Evolutionary conservation across 2,888 invertebrate species (phyloP).

Genomic region (Metopia argyrocephala): DNA sequence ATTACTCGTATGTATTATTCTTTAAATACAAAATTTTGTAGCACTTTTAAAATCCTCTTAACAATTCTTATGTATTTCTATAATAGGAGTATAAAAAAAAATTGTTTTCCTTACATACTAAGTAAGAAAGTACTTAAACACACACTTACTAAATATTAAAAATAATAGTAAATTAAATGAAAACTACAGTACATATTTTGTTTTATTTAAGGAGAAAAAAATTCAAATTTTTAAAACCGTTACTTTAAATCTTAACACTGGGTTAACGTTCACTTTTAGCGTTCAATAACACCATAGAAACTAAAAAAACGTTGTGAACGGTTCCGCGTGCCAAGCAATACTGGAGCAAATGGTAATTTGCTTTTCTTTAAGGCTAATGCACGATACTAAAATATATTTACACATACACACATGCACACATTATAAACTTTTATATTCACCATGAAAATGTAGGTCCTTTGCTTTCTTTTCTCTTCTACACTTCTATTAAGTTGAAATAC

Average conservation of each 20-base stretch:
- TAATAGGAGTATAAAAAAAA: too few species aligned
- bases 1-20: slow-evolving; percentile 20
- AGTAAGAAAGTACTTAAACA: neutral
- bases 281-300: slow-evolving; percentile 11
- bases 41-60: neutral
- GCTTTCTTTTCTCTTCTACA: neutral
- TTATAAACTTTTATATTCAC: slow-evolving; percentile 38
- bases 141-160: neutral
- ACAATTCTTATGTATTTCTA: too few species aligned
- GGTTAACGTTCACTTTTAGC: neutral
- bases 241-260: slow-evolving; percentile 46
- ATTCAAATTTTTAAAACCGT: slow-evolving; percentile 57
- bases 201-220: slow-evolving; percentile 1
- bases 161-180: neutral
- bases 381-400: slow-evolving; percentile 18
- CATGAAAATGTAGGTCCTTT: slow-evolving; percentile 59
- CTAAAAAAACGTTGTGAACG: slow-evolving; percentile 65
- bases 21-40: too few species aligned
- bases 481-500: neutral
- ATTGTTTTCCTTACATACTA: too few species aligned
- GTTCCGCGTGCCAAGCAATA: slow-evolving; percentile 71
- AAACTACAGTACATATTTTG: neutral
- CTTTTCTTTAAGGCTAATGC: slow-evolving; percentile 59
- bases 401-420: neutral
- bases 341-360: slow-evolving; percentile 66